phyloP scores from a whole-genome alignment of 2,888 invertebrate species.

The Drosophila peninsularis region DNA sequence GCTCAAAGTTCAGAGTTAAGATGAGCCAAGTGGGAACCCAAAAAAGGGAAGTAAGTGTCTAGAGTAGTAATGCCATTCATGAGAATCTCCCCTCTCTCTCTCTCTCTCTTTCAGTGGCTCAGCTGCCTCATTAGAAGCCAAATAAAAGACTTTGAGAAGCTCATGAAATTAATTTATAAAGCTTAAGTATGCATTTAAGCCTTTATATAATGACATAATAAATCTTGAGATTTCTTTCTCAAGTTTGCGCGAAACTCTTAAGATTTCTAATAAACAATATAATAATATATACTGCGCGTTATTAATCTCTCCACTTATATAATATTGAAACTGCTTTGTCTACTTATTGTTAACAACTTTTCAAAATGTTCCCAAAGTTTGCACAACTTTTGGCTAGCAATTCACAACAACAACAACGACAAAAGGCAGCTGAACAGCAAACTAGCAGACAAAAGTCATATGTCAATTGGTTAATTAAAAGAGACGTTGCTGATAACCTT shows the following conservation, averaged over 20 bases:
- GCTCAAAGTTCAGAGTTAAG: slow-evolving; percentile 10
- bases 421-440: slow-evolving; percentile 20
- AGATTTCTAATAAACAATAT: background rate
- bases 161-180: slow-evolving; percentile 7
- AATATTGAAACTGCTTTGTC: slow-evolving; percentile 16
- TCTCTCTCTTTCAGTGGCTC: background rate
- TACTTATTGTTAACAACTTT: slow-evolving; percentile 8
- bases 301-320: slow-evolving; percentile 19
- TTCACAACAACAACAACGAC: slow-evolving; percentile 26
- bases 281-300: background rate
- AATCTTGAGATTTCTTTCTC: background rate
- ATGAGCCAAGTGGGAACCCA: slow-evolving; percentile 8
- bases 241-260: slow-evolving; percentile 1
- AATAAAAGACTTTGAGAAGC: background rate
- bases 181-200: slow-evolving; percentile 11
- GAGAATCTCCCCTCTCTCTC: background rate
- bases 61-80: background rate
- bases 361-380: slow-evolving; percentile 21
- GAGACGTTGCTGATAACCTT: slow-evolving; percentile 66
- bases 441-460: slow-evolving; percentile 63
- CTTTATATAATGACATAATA: slow-evolving; percentile 17
- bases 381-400: slow-evolving; percentile 20
- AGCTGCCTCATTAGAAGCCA: slow-evolving; percentile 4
- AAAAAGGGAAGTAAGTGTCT: background rate
- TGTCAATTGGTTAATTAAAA: slow-evolving; percentile 79